phyloP scores from a whole-genome alignment of 1,140 invertebrate species.

The Drosophila pseudoobscura region DNA sequence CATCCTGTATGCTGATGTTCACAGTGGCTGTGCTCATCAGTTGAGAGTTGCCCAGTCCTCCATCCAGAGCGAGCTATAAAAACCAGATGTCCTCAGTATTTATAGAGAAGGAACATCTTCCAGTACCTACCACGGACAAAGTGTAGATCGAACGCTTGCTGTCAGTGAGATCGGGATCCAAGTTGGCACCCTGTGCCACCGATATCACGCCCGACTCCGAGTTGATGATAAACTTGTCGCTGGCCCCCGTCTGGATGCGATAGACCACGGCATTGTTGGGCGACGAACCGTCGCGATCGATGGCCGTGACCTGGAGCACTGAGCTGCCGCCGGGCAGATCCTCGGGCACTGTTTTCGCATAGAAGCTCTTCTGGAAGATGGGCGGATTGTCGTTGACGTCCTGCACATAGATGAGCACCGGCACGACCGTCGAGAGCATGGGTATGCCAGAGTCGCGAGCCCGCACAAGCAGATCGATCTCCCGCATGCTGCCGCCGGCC shows the following conservation, averaged over 20 bases:
- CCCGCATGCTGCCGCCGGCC: slow-evolving; percentile 86
- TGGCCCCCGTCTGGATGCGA: slow-evolving; percentile 92
- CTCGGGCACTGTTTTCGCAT: slow-evolving; percentile 91
- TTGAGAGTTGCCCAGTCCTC: slow-evolving; percentile 92
- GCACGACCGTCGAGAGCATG: slow-evolving; percentile 89
- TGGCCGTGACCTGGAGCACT: slow-evolving; percentile 91
- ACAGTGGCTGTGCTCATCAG: slow-evolving; percentile 88
- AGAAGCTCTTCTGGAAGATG: slow-evolving; percentile 89
- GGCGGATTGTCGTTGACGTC: slow-evolving; percentile 95
- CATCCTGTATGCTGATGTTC: slow-evolving; percentile 93
- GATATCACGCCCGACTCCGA: slow-evolving; percentile 91
- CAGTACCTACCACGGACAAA: slow-evolving; percentile 86
- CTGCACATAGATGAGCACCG: slow-evolving; percentile 91
- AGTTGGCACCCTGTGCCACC: slow-evolving; percentile 92
- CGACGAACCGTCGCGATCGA: slow-evolving; percentile 92
- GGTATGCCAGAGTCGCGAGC: slow-evolving; percentile 92
- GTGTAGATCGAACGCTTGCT: slow-evolving; percentile 88
- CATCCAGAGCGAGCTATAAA: slow-evolving; percentile 89
- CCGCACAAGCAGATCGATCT: slow-evolving; percentile 89
- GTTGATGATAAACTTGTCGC: slow-evolving; percentile 96
- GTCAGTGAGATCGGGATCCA: slow-evolving; percentile 94
- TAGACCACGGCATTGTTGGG: slow-evolving; percentile 95
- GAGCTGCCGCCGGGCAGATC: slow-evolving; percentile 91
- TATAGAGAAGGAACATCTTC: neutral
- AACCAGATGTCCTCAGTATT: neutral